These are phyloP conservation scores for Pimephales promelas DNA, from an alignment of 2,113 vertebrate genomes.

Conservation along the genomic window DNA sequence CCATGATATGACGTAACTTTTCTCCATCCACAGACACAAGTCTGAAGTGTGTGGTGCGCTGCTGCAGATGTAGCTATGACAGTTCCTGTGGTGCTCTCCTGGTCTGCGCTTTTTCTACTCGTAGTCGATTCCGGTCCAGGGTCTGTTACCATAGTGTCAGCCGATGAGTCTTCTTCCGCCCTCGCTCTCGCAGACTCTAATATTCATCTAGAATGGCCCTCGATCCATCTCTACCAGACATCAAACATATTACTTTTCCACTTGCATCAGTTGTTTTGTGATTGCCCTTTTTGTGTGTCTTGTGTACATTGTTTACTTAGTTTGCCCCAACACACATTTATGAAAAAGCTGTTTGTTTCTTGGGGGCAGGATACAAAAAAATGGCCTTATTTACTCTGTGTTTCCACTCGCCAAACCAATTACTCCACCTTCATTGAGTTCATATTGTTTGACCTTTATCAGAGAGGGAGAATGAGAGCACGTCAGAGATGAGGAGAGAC, in stretches of 20 bases:
- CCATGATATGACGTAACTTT: no score
- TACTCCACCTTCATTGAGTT: slow-evolving; percentile 46
- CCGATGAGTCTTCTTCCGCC: no score
- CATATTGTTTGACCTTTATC: slow-evolving; percentile 54
- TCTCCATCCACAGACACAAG: no score
- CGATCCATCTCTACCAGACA: neutral
- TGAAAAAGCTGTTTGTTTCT: slow-evolving; percentile 7
- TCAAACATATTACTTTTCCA: slow-evolving; percentile 12
- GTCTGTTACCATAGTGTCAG: no score
- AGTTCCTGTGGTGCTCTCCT: no score
- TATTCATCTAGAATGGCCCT: neutral
- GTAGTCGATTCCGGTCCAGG: no score
- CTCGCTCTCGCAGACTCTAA: no score
- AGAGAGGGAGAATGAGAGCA: slow-evolving; percentile 29
- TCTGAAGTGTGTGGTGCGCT: no score
- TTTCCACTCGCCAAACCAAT: slow-evolving; percentile 51
- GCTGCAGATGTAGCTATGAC: no score
- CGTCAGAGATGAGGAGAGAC: neutral
- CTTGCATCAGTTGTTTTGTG: neutral
- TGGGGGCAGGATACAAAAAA: slow-evolving; percentile 4
- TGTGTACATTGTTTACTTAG: neutral
- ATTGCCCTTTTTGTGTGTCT: neutral
- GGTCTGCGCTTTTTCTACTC: no score
- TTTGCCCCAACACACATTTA: neutral
- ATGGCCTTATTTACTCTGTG: slow-evolving; percentile 44